Evolutionary conservation across 2,797 vertebrate genomes (phyloP).

Genomic region (Taenioides sp.): DNA sequence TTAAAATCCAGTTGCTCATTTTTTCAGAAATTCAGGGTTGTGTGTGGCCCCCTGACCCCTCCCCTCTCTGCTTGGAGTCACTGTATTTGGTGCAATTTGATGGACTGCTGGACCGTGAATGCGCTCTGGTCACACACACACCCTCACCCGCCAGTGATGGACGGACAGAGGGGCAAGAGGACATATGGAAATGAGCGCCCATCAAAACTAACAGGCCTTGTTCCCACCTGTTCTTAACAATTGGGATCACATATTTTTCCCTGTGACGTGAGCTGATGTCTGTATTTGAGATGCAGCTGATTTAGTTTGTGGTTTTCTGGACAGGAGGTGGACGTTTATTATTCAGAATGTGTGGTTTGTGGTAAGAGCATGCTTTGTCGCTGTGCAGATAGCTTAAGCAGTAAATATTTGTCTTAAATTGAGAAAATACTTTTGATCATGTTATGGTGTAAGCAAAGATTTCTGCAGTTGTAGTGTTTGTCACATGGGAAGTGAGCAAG

Average conservation of each 20-base stretch:
- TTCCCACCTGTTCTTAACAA: slow-evolving; percentile 51
- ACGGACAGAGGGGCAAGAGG: slow-evolving; percentile 65
- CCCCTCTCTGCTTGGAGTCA: slow-evolving; percentile 44
- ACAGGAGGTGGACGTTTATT: not conserved
- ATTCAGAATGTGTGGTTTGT: not conserved
- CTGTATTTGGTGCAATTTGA: slow-evolving; percentile 79
- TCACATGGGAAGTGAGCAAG: too few species aligned
- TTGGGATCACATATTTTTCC: slow-evolving; percentile 30
- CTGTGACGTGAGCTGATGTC: not conserved
- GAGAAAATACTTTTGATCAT: too few species aligned
- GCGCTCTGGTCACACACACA: slow-evolving; percentile 67
- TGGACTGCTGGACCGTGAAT: slow-evolving; percentile 81
- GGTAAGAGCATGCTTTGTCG: too few species aligned
- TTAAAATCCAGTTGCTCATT: not conserved
- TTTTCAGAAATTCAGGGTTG: slow-evolving; percentile 18
- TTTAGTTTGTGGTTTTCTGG: not conserved
- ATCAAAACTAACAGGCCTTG: slow-evolving; percentile 49
- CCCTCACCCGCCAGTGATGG: slow-evolving; percentile 77
- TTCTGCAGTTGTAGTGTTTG: not conserved
- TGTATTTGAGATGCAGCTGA: not conserved
- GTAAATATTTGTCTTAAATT: too few species aligned
- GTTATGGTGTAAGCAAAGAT: not conserved
- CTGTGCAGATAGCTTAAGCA: too few species aligned
- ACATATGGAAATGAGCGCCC: slow-evolving; percentile 76
- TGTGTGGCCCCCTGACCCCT: slow-evolving; percentile 39